Percentiles rank a stretch among this genome's conserved stretches.
Conservation (phyloP, 35 echinoderm and acorn worm genomes). For the Stichopus chloronotus region DNA sequence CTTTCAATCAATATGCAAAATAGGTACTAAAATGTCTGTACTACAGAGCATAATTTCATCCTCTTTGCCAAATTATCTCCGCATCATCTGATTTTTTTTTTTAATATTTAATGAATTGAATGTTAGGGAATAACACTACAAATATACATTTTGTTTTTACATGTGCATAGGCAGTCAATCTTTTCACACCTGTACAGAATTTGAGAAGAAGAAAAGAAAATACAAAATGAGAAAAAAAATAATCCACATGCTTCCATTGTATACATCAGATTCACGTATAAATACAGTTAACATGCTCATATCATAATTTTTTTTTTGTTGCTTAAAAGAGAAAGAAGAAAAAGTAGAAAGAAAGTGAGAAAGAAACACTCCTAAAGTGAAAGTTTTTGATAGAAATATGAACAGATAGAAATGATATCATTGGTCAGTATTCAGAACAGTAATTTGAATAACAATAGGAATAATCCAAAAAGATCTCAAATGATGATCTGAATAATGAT, state of each 20-base stretch:
- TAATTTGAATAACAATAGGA: too few species aligned
- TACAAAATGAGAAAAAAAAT: background rate
- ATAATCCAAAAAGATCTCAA: too few species aligned
- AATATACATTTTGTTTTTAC: slow-evolving; percentile 29
- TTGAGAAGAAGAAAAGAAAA: background rate
- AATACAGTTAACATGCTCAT: slow-evolving; percentile 43
- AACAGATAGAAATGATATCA: background rate
- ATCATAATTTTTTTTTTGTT: background rate
- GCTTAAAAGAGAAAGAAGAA: background rate
- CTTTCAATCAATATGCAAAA: too few species aligned
- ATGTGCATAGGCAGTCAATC: slow-evolving; percentile 49
- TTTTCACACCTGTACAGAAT: slow-evolving; percentile 42
- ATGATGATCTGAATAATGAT: too few species aligned
- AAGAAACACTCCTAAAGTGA: background rate
- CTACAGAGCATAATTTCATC: too few species aligned
- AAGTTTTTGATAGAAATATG: slow-evolving; percentile 7
- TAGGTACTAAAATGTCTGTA: too few species aligned
- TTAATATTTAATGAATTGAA: slow-evolving; percentile 2
- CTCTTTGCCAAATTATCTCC: too few species aligned
- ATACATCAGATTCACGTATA: slow-evolving; percentile 19
- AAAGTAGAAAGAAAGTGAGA: background rate
- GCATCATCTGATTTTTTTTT: too few species aligned
- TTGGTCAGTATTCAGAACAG: too few species aligned
- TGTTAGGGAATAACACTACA: slow-evolving; percentile 29
- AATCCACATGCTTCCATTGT: background rate